Conservation (phyloP, 2,888 invertebrate species). For the Drosophila peninsularis region DNA sequence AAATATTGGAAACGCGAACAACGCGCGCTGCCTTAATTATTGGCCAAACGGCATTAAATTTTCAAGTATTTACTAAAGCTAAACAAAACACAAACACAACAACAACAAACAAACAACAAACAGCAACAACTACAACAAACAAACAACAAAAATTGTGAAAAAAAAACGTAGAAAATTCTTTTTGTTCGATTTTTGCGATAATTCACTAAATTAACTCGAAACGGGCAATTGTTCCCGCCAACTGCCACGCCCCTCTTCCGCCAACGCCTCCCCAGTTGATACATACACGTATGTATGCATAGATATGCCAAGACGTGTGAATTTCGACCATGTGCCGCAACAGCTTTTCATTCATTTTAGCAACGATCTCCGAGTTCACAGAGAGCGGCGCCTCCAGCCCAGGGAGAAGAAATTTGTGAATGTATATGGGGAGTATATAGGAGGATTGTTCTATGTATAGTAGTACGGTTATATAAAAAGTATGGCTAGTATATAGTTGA, state of each 20-base stretch:
- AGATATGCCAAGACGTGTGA: slow-evolving; percentile 39
- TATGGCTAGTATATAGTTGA: background rate
- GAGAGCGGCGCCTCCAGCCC: slow-evolving; percentile 28
- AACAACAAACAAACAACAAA: slow-evolving; percentile 19
- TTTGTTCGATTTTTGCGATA: slow-evolving; percentile 58
- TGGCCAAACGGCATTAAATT: slow-evolving; percentile 77
- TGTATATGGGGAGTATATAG: background rate
- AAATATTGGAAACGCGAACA: slow-evolving; percentile 22
- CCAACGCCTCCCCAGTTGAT: background rate
- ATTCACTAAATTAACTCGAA: slow-evolving; percentile 67
- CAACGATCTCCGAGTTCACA: slow-evolving; percentile 24
- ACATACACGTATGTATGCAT: background rate
- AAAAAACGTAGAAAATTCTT: slow-evolving; percentile 18
- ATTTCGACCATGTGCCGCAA: slow-evolving; percentile 46
- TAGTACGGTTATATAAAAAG: background rate
- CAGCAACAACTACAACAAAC: slow-evolving; percentile 15
- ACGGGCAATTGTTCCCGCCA: slow-evolving; percentile 43
- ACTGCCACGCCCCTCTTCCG: slow-evolving; percentile 3
- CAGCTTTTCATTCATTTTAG: slow-evolving; percentile 18
- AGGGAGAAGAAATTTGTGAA: background rate
- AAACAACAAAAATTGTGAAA: no score
- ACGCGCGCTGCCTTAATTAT: slow-evolving; percentile 62
- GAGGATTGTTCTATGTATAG: background rate
- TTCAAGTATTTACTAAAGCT: slow-evolving; percentile 77
- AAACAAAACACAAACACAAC: slow-evolving; percentile 69